Conservation (phyloP, 2,113 vertebrate genomes). For the Apodemus sylvaticus region DNA sequence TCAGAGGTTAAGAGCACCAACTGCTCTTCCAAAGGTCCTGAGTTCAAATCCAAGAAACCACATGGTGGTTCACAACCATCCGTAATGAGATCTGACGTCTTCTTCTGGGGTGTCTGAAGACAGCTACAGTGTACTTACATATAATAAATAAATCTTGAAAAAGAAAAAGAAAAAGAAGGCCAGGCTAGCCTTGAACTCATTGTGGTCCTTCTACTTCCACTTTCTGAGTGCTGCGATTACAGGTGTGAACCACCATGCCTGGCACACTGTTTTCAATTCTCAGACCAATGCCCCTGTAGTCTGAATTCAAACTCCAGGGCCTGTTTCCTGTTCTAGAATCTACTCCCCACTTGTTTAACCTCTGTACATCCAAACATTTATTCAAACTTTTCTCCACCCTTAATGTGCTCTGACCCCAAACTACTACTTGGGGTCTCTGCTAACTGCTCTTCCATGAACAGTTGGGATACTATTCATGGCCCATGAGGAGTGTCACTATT, state of each 20-base stretch:
- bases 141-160: too few species aligned
- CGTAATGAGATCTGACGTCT: too few species aligned
- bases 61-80: too few species aligned
- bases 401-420: not conserved
- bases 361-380: slow-evolving; percentile 1
- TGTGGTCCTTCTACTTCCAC: not conserved
- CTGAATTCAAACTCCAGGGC: not conserved
- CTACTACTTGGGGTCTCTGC: not conserved
- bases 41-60: too few species aligned
- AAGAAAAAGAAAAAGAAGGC: too few species aligned
- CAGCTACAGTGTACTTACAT: too few species aligned
- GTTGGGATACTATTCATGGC: too few species aligned
- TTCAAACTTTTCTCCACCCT: not conserved
- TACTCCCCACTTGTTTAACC: not conserved
- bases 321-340: not conserved
- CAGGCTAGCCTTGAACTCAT: not conserved
- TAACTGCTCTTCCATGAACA: not conserved
- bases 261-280: not conserved
- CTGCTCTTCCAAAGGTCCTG: too few species aligned
- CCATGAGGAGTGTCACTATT: too few species aligned
- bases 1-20: too few species aligned
- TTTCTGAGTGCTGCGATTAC: not conserved
- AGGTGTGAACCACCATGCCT: not conserved
- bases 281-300: not conserved
- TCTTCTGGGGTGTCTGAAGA: too few species aligned